A percentile compares a stretch with the other conserved stretches of the same genome.
These are phyloP conservation scores for Remorina albescens DNA, from an alignment of 2,797 vertebrate genomes.

Conservation along the genomic window DNA sequence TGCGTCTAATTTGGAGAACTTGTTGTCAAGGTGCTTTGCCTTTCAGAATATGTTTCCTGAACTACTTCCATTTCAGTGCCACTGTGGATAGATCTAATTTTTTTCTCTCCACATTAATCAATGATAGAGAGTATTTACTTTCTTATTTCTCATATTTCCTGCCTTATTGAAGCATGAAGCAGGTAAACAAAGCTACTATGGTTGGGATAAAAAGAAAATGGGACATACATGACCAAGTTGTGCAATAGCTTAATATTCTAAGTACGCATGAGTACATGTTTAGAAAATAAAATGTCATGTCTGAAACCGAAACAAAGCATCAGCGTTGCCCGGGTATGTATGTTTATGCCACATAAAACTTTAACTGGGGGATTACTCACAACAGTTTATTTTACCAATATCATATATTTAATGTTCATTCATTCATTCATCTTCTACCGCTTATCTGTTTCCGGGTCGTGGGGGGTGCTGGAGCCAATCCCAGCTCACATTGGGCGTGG, in stretches of 20 bases:
- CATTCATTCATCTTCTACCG: too few species aligned
- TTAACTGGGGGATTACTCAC: neutral
- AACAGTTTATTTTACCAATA: neutral
- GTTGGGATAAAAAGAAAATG: neutral
- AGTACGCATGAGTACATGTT: conserved; percentile 46
- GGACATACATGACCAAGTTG: neutral
- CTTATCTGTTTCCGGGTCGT: too few species aligned
- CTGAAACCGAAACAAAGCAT: conserved; percentile 34
- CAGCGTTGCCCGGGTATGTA: conserved; percentile 13
- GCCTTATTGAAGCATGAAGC: conserved; percentile 10
- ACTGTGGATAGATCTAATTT: neutral
- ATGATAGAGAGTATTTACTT: conserved; percentile 1
- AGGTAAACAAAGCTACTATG: neutral
- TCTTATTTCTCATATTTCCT: conserved; percentile 1
- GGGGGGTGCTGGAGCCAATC: too few species aligned
- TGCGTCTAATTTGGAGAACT: neutral
- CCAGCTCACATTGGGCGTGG: too few species aligned
- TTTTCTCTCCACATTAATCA: neutral
- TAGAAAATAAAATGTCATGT: conserved; percentile 42
- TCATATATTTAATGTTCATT: too few species aligned
- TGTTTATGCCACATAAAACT: neutral
- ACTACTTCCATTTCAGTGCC: neutral
- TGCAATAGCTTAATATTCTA: neutral
- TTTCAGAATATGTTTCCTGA: neutral
- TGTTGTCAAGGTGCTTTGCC: neutral